These are phyloP conservation scores for Rhadina sibilatrix DNA, from an alignment of 2,113 vertebrate species.

Conservation along the genomic window DNA sequence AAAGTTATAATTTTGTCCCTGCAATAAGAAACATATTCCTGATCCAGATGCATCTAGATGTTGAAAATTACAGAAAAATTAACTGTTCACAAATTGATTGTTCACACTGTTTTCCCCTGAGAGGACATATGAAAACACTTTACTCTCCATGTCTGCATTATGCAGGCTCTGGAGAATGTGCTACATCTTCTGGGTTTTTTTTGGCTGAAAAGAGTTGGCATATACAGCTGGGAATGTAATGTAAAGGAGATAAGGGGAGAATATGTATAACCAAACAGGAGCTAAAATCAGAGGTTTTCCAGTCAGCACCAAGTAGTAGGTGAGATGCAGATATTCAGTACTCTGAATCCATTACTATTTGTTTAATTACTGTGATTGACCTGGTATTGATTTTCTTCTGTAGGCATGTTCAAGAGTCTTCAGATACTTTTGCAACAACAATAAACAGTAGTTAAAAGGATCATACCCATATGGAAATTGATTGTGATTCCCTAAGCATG, in stretches of 20 bases:
- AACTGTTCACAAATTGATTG: neutral
- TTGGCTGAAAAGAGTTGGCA: neutral
- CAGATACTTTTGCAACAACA: neutral
- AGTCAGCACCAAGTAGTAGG: neutral
- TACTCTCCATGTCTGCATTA: neutral
- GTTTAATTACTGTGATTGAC: neutral
- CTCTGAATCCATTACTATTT: neutral
- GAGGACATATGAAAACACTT: neutral
- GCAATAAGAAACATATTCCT: neutral
- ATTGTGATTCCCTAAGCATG: neutral
- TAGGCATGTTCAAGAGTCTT: neutral
- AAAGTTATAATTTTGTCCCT: neutral
- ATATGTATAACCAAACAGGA: neutral
- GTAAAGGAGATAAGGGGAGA: neutral
- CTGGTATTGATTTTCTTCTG: neutral
- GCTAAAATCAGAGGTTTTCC: neutral
- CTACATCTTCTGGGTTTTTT: neutral
- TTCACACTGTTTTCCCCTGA: neutral
- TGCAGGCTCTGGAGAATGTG: neutral
- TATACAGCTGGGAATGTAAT: neutral
- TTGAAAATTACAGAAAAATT: slow-evolving; percentile 1
- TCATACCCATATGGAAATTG: neutral
- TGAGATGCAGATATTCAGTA: neutral
- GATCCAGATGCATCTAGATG: neutral
- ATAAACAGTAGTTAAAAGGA: neutral